Evolutionary conservation across 2,113 vertebrate species (phyloP).

Genomic region (Ammodramus savannarum): DNA sequence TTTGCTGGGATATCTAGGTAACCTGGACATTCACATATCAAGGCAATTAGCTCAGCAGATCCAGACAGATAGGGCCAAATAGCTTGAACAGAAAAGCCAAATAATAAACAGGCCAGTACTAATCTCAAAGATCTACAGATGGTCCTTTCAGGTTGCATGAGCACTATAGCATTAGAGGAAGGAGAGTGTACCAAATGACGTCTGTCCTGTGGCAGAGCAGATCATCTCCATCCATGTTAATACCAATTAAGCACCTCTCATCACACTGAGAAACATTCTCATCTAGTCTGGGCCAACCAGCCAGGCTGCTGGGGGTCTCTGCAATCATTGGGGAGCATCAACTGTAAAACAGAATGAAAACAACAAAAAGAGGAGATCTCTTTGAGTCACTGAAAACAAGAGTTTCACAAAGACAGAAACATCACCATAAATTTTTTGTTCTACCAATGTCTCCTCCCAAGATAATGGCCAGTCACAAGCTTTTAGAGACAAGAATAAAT

Average conservation of each 20-base stretch:
- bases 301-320: not conserved
- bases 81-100: not conserved
- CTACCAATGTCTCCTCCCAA: not conserved
- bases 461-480: not conserved
- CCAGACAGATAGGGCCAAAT: not conserved
- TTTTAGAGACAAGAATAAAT: slow-evolving; percentile 37
- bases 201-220: slow-evolving; percentile 11
- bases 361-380: not conserved
- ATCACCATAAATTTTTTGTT: not conserved
- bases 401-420: not conserved
- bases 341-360: not conserved
- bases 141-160: slow-evolving; percentile 37
- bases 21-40: not conserved
- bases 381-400: not conserved
- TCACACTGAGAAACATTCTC: not conserved
- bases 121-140: slow-evolving; percentile 56
- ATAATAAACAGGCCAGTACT: slow-evolving; percentile 32
- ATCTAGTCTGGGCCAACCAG: not conserved
- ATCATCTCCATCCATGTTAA: slow-evolving; percentile 4
- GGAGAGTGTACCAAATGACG: not conserved
- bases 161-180: not conserved
- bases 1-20: not conserved
- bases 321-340: not conserved
- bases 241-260: slow-evolving; percentile 38
- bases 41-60: not conserved